These are phyloP conservation scores for Hyperoplus immaculatus DNA, from an alignment of 2,797 vertebrate genomes.

Conservation along the genomic window DNA sequence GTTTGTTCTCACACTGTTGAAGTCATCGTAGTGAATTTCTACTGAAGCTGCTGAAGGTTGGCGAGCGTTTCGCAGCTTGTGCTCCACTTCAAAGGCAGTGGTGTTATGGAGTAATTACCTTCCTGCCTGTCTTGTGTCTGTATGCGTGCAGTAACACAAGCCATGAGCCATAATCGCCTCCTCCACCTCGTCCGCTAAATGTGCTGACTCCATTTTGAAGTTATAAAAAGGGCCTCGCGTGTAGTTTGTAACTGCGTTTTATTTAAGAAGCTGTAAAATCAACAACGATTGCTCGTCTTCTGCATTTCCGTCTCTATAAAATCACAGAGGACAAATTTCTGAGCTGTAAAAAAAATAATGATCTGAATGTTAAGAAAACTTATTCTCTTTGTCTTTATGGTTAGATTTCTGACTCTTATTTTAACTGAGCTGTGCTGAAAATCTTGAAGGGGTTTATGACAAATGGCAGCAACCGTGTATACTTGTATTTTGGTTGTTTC, in stretches of 20 bases:
- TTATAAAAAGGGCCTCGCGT: conserved; percentile 47
- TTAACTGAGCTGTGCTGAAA: not conserved
- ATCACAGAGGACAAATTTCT: conserved; percentile 25
- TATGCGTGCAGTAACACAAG: conserved; percentile 31
- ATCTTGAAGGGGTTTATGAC: no score
- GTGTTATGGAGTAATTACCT: conserved; percentile 62
- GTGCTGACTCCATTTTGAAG: conserved; percentile 50
- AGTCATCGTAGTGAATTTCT: conserved; percentile 56
- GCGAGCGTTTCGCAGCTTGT: conserved; percentile 50
- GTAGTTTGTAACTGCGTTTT: conserved; percentile 42
- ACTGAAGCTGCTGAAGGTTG: conserved; percentile 60
- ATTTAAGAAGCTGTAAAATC: conserved; percentile 46
- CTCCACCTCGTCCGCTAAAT: conserved; percentile 59
- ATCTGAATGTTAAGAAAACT: conserved; percentile 2
- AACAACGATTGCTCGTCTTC: conserved; percentile 29
- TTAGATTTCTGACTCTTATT: conserved; percentile 8
- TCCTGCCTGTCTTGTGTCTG: conserved; percentile 40
- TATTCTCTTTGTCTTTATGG: not conserved
- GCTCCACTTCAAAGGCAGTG: conserved; percentile 64
- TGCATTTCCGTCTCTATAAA: conserved; percentile 36
- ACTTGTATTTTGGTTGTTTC: not conserved
- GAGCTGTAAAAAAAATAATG: conserved; percentile 19
- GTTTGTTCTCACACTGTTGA: conserved; percentile 52
- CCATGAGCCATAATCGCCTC: conserved; percentile 46
- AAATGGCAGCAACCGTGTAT: not conserved